Conservation (phyloP, 1,140 invertebrate genomes). For the Choristoneura fumiferana region DNA sequence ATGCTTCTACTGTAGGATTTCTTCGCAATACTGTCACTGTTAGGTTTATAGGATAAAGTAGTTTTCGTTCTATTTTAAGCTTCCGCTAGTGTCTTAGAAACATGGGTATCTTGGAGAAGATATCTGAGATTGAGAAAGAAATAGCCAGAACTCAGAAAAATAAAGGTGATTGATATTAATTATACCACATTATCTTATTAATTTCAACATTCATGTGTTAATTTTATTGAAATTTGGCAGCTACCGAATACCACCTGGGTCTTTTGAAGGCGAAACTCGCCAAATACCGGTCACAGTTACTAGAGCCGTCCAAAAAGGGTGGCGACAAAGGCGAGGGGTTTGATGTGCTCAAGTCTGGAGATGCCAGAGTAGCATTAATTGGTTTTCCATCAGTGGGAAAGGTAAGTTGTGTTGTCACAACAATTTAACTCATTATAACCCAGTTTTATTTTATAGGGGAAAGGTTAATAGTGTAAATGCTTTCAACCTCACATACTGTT, state of each 20-base stretch:
- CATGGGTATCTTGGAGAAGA: constrained; percentile 99
- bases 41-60: constrained; percentile 4
- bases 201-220: constrained; percentile 21
- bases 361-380: constrained; percentile 98
- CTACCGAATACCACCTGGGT: constrained; percentile 99
- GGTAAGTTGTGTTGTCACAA: constrained; percentile 64
- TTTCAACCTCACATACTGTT: no score
- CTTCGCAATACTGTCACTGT: neutral
- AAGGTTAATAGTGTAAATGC: no score
- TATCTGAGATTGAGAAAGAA: constrained; percentile 98
- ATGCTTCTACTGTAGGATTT: neutral
- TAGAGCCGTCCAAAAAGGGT: constrained; percentile 96
- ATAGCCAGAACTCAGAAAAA: constrained; percentile 99
- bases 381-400: constrained; percentile 98
- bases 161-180: constrained; percentile 87
- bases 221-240: constrained; percentile 80
- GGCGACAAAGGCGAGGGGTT: constrained; percentile 99
- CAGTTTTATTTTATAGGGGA: no score
- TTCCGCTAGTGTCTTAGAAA: constrained; percentile 31
- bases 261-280: constrained; percentile 99
- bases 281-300: constrained; percentile 96
- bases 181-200: neutral
- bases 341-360: constrained; percentile 99
- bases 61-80: neutral
- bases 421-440: neutral